Evolutionary conservation across 2,113 vertebrate species (phyloP).

Genomic region (Leucopsar rothschildi): DNA sequence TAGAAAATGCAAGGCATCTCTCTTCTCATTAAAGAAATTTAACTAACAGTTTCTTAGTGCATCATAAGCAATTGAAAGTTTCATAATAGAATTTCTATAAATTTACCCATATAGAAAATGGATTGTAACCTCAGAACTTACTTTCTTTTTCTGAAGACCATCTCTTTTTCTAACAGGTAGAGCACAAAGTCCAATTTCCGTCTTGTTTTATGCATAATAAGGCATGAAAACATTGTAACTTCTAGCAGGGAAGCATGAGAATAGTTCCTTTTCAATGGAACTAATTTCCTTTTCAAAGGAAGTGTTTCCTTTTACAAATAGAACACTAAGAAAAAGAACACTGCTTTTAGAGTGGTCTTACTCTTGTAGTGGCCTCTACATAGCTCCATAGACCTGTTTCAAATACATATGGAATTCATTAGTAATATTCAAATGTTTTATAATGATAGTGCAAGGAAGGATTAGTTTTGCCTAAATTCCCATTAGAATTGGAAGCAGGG

Average conservation of each 20-base stretch:
- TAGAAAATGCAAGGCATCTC: neutral
- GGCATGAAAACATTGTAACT: neutral
- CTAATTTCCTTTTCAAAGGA: neutral
- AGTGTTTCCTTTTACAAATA: neutral
- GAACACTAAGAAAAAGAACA: neutral
- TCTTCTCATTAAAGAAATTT: neutral
- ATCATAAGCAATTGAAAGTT: neutral
- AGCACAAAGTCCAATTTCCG: neutral
- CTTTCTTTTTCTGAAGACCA: neutral
- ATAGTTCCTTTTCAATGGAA: neutral
- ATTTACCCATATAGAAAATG: neutral
- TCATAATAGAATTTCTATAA: neutral
- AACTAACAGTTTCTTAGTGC: neutral
- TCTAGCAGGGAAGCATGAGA: neutral
- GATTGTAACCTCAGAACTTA: neutral
- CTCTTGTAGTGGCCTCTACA: neutral
- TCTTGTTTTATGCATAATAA: neutral
- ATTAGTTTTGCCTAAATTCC: neutral
- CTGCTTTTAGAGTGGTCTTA: neutral
- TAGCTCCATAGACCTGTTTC: neutral
- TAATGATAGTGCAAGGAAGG: neutral
- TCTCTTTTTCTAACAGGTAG: neutral
- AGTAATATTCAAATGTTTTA: neutral
- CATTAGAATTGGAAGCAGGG: accelerated
- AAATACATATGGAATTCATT: neutral